These are phyloP conservation scores for Sebastes flavidus DNA, from an alignment of 2,797 vertebrate species.

Conservation along the genomic window DNA sequence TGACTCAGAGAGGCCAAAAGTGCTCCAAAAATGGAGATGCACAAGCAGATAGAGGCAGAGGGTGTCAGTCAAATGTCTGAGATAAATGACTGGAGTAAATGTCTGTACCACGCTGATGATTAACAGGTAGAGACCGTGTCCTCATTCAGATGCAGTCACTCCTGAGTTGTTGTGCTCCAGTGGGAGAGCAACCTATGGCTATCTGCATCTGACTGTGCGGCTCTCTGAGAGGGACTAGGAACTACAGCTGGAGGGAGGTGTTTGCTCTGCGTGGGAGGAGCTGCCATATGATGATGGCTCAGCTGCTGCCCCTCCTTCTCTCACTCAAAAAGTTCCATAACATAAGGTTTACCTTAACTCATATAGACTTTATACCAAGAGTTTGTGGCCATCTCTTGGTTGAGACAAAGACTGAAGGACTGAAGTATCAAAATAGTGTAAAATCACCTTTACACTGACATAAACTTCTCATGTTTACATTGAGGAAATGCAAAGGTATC, in stretches of 20 bases:
- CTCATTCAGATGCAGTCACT: conserved; percentile 22
- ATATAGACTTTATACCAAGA: neutral
- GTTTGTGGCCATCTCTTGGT: neutral
- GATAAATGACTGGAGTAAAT: neutral
- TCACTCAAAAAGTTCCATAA: conserved; percentile 29
- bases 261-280: conserved; percentile 47
- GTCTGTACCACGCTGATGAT: conserved; percentile 13
- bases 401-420: neutral
- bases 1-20: conserved; percentile 5
- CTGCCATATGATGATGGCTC: conserved; percentile 13
- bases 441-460: neutral
- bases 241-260: conserved; percentile 48
- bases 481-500: neutral
- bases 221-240: conserved; percentile 16
- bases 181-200: conserved; percentile 14
- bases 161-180: conserved; percentile 10
- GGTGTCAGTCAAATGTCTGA: conserved; percentile 10
- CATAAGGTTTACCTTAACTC: neutral
- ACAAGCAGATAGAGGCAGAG: neutral
- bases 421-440: neutral
- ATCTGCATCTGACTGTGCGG: conserved; percentile 3
- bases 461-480: neutral
- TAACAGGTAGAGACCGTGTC: conserved; percentile 17
- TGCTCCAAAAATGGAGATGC: neutral
- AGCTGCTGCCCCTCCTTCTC: conserved; percentile 10